Conservation (phyloP, 1,140 invertebrate genomes). For the Dinoponera quadriceps region DNA sequence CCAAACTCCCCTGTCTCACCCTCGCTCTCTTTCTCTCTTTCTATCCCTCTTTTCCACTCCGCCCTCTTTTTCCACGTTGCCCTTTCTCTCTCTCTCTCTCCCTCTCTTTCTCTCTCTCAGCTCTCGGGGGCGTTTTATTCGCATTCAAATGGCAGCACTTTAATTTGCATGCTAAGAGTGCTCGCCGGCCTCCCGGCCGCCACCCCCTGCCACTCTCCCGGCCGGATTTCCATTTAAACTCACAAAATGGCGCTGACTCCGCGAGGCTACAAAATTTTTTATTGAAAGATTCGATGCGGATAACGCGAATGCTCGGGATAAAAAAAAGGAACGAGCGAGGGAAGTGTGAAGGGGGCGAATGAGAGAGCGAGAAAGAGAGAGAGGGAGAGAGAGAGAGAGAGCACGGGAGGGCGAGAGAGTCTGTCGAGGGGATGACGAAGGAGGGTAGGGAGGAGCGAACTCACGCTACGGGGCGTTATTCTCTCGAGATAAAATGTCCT, state of each 20-base stretch:
- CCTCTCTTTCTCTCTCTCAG: conserved; percentile 61
- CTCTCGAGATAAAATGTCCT: conserved; percentile 84
- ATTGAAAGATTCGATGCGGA: conserved; percentile 85
- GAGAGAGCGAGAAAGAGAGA: not conserved
- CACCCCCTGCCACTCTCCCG: conserved; percentile 74
- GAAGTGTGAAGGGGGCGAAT: conserved; percentile 21
- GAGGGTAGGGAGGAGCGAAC: conserved; percentile 61
- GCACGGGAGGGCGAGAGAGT: conserved; percentile 27
- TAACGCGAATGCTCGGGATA: conserved; percentile 73
- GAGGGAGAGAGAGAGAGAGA: conserved; percentile 26
- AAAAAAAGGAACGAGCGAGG: conserved; percentile 45
- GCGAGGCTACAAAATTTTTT: conserved; percentile 86
- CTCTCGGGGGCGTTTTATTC: conserved; percentile 83
- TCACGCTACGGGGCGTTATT: conserved; percentile 76
- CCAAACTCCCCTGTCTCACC: conserved; percentile 21
- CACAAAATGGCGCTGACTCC: conserved; percentile 85
- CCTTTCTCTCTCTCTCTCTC: conserved; percentile 39
- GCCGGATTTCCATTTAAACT: conserved; percentile 86
- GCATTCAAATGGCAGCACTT: conserved; percentile 85
- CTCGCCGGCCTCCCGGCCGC: conserved; percentile 73
- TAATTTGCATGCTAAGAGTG: conserved; percentile 86
- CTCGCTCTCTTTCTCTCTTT: conserved; percentile 48
- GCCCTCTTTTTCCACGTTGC: conserved; percentile 46
- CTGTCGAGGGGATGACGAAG: conserved; percentile 42
- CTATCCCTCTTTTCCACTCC: conserved; percentile 30